These are phyloP conservation scores for Pelecanoides urinatrix DNA, from an alignment of 2,113 vertebrate species.

Conservation along the genomic window DNA sequence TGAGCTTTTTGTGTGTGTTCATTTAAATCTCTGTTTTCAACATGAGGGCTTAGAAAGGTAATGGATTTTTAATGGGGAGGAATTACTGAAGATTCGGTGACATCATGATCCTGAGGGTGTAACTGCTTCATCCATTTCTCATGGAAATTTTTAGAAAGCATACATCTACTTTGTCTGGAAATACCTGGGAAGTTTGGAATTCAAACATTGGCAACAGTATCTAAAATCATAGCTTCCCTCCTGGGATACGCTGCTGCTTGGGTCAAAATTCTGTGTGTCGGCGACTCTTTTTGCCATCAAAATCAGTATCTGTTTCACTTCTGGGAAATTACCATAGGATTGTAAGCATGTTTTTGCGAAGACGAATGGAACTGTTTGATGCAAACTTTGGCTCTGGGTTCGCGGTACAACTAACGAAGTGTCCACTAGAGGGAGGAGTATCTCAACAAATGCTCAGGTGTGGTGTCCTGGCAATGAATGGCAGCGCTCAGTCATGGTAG, in stretches of 20 bases:
- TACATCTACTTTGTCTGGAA: not conserved
- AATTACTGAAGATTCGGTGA: not conserved
- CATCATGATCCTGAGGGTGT: not conserved
- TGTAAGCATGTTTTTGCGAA: not conserved
- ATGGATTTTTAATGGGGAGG: not conserved
- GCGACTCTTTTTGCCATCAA: not conserved
- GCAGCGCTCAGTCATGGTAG: not conserved
- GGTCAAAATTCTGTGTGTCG: not conserved
- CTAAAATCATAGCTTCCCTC: not conserved
- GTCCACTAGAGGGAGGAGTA: not conserved
- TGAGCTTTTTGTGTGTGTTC: not conserved
- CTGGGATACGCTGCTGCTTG: not conserved
- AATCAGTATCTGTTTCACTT: not conserved
- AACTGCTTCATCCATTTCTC: not conserved
- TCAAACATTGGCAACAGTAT: not conserved
- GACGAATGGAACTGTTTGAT: not conserved
- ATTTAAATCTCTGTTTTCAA: not conserved
- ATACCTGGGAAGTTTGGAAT: not conserved
- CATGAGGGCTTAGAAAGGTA: not conserved
- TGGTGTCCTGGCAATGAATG: not conserved
- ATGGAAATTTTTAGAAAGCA: not conserved
- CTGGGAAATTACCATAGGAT: not conserved
- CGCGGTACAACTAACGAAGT: rapidly evolving
- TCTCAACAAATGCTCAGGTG: not conserved
- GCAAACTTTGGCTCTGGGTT: no score